phyloP scores from a whole-genome alignment of 2,797 vertebrate genomes.

The Gouania willdenowi region DNA sequence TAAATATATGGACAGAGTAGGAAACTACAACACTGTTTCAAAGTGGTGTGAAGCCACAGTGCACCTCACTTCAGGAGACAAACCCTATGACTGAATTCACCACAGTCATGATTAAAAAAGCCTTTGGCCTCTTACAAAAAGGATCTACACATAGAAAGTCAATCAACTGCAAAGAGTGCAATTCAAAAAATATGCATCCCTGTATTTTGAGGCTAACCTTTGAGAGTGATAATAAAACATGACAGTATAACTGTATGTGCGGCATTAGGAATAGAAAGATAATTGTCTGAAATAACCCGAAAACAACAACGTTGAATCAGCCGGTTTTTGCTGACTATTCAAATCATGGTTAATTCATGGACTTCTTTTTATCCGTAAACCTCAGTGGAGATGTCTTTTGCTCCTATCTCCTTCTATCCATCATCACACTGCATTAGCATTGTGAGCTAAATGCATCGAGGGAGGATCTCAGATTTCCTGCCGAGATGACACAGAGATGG shows the following conservation, averaged over 20 bases:
- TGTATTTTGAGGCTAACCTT: slow-evolving; percentile 23
- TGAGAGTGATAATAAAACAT: slow-evolving; percentile 33
- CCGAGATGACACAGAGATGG: slow-evolving; percentile 36
- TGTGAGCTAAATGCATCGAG: slow-evolving; percentile 25
- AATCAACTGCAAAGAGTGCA: slow-evolving; percentile 40
- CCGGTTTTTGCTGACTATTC: slow-evolving; percentile 22
- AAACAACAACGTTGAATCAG: slow-evolving; percentile 22
- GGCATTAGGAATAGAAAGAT: slow-evolving; percentile 15
- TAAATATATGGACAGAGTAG: slow-evolving; percentile 29
- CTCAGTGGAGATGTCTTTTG: slow-evolving; percentile 29
- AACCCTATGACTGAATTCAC: slow-evolving; percentile 27
- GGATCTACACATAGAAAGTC: slow-evolving; percentile 53
- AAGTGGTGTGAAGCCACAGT: slow-evolving; percentile 27
- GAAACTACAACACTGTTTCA: slow-evolving; percentile 10
- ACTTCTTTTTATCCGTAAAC: slow-evolving; percentile 23
- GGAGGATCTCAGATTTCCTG: slow-evolving; percentile 39
- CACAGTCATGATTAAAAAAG: slow-evolving; percentile 65
- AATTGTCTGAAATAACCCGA: slow-evolving; percentile 6
- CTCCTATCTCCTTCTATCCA: slow-evolving; percentile 29
- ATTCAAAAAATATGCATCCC: slow-evolving; percentile 45
- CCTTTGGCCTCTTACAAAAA: slow-evolving; percentile 34
- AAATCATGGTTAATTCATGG: slow-evolving; percentile 35
- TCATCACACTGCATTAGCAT: slow-evolving; percentile 50
- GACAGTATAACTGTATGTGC: slow-evolving; percentile 17
- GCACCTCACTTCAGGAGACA: slow-evolving; percentile 10